phyloP scores from a whole-genome alignment of 1,140 invertebrate species.

The Hyles vespertilio region DNA sequence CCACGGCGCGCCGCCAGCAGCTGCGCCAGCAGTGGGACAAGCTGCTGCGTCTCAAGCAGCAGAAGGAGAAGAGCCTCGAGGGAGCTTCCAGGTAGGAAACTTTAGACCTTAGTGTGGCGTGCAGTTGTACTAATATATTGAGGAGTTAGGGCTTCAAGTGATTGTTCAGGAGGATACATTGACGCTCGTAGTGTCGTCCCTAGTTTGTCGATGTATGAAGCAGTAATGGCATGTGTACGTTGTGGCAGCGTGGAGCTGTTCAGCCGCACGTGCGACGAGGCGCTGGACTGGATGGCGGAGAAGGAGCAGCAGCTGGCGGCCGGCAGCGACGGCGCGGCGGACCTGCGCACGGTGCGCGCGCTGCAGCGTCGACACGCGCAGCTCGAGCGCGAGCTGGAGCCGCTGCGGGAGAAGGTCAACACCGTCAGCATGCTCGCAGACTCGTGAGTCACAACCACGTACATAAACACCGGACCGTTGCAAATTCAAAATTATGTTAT shows the following conservation, averaged over 20 bases:
- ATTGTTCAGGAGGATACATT: too few species aligned
- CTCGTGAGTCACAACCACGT: conserved; percentile 73
- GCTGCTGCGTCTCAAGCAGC: conserved; percentile 90
- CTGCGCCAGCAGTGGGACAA: conserved; percentile 93
- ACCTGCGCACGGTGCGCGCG: conserved; percentile 93
- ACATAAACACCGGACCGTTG: too few species aligned
- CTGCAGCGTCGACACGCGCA: conserved; percentile 93
- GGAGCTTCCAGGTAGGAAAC: conserved; percentile 85
- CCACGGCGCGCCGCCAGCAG: conserved; percentile 87
- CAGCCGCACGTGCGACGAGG: conserved; percentile 94
- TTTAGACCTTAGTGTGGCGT: background rate
- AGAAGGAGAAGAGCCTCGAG: conserved; percentile 94
- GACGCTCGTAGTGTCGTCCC: too few species aligned
- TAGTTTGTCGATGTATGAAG: too few species aligned
- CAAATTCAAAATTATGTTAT: background rate
- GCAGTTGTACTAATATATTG: too few species aligned
- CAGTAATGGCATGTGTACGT: too few species aligned
- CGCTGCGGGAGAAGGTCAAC: conserved; percentile 92
- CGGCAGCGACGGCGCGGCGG: conserved; percentile 85
- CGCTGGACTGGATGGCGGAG: conserved; percentile 95
- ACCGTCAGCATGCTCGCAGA: conserved; percentile 88
- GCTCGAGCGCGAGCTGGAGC: conserved; percentile 91
- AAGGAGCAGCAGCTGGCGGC: conserved; percentile 91
- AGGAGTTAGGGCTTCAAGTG: too few species aligned
- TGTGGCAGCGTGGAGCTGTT: conserved; percentile 91